phyloP scores from a whole-genome alignment of 2,888 invertebrate genomes.

The Fissipunctia ypsillon region DNA sequence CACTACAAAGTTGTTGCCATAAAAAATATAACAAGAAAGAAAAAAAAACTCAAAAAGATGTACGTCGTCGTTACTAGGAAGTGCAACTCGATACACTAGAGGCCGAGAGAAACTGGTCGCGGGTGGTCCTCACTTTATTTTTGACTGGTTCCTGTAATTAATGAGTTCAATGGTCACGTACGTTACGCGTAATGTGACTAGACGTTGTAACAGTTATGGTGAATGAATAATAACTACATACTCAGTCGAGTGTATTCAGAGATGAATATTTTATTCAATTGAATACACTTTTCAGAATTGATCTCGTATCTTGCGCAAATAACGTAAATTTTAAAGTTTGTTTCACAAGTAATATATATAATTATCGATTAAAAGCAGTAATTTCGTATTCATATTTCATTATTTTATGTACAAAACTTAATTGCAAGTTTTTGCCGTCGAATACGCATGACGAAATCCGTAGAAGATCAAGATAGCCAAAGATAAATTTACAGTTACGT shows the following conservation, averaged over 20 bases:
- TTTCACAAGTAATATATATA: slow-evolving; percentile 7
- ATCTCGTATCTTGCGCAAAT: slow-evolving; percentile 14
- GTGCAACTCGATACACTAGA: slow-evolving; percentile 79
- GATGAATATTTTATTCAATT: slow-evolving; percentile 9
- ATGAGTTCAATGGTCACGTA: slow-evolving; percentile 74
- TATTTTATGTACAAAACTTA: slow-evolving; percentile 21
- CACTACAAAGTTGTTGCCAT: slow-evolving; percentile 44
- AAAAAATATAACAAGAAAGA: slow-evolving; percentile 51
- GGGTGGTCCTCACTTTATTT: slow-evolving; percentile 81
- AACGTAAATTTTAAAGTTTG: not conserved
- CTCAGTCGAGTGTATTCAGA: slow-evolving; percentile 1
- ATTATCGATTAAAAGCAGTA: slow-evolving; percentile 24
- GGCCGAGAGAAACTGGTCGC: slow-evolving; percentile 75
- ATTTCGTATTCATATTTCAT: slow-evolving; percentile 35
- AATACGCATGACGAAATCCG: slow-evolving; percentile 44
- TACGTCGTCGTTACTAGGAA: slow-evolving; percentile 70
- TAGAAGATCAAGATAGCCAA: slow-evolving; percentile 59
- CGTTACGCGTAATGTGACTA: slow-evolving; percentile 66
- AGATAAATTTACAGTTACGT: slow-evolving; percentile 62
- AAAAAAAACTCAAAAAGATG: slow-evolving; percentile 57
- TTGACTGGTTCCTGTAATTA: slow-evolving; percentile 80
- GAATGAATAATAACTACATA: slow-evolving; percentile 39
- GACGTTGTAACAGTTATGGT: slow-evolving; percentile 59
- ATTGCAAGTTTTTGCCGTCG: slow-evolving; percentile 42
- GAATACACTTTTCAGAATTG: slow-evolving; percentile 14